These are phyloP conservation scores for Stomorhina lunata DNA, from an alignment of 2,888 invertebrate genomes.

Conservation along the genomic window DNA sequence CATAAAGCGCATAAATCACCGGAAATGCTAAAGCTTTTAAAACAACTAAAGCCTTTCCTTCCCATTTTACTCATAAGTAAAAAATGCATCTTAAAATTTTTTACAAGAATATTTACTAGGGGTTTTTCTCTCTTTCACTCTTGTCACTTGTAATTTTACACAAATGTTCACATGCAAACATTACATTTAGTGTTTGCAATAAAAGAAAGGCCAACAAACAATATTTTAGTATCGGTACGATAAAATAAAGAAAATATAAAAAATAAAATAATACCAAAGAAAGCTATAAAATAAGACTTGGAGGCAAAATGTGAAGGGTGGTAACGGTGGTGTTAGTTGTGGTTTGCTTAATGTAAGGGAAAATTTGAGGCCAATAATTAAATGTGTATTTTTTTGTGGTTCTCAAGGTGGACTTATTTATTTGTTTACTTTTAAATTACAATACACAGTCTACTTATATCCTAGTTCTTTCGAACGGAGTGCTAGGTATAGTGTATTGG, in stretches of 20 bases:
- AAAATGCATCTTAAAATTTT: slow-evolving; percentile 10
- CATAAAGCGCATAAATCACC: slow-evolving; percentile 58
- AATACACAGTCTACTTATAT: too few species aligned
- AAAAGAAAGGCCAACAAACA: slow-evolving; percentile 9
- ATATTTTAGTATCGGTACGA: slow-evolving; percentile 17
- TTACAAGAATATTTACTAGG: too few species aligned
- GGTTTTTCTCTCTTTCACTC: slow-evolving; percentile 13
- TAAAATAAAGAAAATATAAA: neutral
- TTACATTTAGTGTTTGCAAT: slow-evolving; percentile 1
- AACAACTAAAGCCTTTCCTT: slow-evolving; percentile 58
- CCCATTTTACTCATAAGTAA: neutral
- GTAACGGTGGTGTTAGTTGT: neutral
- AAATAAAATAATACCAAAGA: neutral
- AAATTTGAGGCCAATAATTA: neutral
- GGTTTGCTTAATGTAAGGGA: neutral
- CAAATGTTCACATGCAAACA: neutral
- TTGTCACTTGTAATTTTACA: neutral
- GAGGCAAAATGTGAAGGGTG: slow-evolving; percentile 19
- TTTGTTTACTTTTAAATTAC: too few species aligned
- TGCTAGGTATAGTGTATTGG: too few species aligned
- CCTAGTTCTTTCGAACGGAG: too few species aligned
- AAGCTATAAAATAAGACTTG: too few species aligned
- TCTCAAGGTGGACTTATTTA: too few species aligned
- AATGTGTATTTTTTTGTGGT: too few species aligned
- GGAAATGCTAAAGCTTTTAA: slow-evolving; percentile 63